Conservation (phyloP, 1,140 invertebrate species). For the Brachionus rubens region DNA sequence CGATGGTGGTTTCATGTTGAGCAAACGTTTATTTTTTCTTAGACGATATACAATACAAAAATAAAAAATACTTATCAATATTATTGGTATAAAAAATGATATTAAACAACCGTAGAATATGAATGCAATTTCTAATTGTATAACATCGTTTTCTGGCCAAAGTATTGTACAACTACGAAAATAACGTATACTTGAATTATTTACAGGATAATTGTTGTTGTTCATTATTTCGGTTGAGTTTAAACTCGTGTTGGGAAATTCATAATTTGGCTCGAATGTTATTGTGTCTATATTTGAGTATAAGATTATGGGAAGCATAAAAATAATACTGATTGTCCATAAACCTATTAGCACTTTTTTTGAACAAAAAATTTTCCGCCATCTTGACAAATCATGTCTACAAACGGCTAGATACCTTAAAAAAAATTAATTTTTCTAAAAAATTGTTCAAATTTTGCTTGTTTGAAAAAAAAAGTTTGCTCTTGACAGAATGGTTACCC, state of each 20-base stretch:
- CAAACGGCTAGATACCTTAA: slow-evolving; percentile 41
- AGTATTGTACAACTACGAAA: slow-evolving; percentile 18
- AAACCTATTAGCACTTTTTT: slow-evolving; percentile 7
- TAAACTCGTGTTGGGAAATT: neutral
- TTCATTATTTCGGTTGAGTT: neutral
- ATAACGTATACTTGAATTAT: neutral
- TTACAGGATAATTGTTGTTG: neutral
- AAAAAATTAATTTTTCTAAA: neutral
- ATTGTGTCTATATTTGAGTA: slow-evolving; percentile 21
- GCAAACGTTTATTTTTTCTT: neutral
- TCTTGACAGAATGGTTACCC: too few relatives aligned
- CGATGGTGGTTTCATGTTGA: neutral
- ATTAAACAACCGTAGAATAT: slow-evolving; percentile 24
- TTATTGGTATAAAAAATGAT: slow-evolving; percentile 42
- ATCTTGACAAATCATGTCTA: neutral
- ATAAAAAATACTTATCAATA: slow-evolving; percentile 44
- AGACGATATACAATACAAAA: slow-evolving; percentile 15
- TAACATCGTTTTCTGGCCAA: slow-evolving; percentile 9
- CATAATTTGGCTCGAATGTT: neutral
- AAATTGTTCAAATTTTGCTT: neutral
- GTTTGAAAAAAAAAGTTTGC: neutral
- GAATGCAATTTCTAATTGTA: slow-evolving; percentile 22
- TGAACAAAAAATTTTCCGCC: slow-evolving; percentile 10
- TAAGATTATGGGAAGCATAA: slow-evolving; percentile 39
- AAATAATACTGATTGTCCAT: slow-evolving; percentile 36